Base-by-base conservation (phyloP, 2,888 invertebrate species). In the Proisotoma minuta region DNA sequence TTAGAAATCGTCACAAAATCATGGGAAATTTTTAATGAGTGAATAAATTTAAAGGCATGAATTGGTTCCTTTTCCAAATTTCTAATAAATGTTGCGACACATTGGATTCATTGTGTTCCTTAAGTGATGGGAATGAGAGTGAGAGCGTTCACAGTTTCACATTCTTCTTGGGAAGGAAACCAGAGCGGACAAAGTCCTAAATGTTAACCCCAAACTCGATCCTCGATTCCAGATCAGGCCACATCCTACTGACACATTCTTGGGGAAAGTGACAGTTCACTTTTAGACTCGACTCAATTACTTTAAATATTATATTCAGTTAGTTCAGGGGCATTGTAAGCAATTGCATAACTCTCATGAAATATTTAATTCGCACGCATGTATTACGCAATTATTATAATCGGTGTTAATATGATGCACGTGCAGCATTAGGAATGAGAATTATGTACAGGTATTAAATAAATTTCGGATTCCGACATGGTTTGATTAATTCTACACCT, bases 161-260 rank as follows among this genome's bases (percentile, higher is more conserved):
- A 53, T 59, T 59, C 59, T 34, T 43, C 20, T 43, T 43, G 26
- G 27, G 49, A 59, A 59, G 50, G 50, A 59, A 59, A 59, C 59
- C 59, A 59, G 59, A 47, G 40, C 59, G 53, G 59, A 59, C 59
- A 43, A 53, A 59, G 53, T 59, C 27, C 51, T 57, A 20, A n/a
- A n/a, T n/a, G 10, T 43, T 18, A 43, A 43, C 43, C 20, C 5
- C 23, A 43, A 53, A 53, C 43, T 47, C 47, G 26, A 40, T 43
- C 27, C 47, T 53, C 52, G 34, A 39, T 43, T 43, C 20, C 43
- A n/a, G n/a, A n/a, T n/a, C 43, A 43, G 43, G 43, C 43, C 43
- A 43, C 43, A 43, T 15, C 20, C 18, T 5, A 43, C 43, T 43
- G 18, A 43, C 43, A 43, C 20, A 43, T 34, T 34, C 34, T 15